Base-by-base conservation (phyloP, 2,113 vertebrate genomes). In the Anarhynchus alexandrinus region DNA sequence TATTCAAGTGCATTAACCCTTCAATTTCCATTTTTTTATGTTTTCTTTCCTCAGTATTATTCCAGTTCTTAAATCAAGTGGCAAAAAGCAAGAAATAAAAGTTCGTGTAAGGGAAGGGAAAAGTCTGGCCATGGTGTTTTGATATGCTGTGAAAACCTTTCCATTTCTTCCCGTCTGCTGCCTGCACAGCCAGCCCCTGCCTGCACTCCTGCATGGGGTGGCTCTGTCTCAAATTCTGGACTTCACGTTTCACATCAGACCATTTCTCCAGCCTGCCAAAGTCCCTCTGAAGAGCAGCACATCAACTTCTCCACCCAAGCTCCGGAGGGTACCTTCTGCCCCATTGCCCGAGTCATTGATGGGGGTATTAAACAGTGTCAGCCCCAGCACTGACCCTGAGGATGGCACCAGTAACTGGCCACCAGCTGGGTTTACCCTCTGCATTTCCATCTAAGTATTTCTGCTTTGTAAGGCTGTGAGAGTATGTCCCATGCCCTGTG, bases 1-100 rank as follows among this genome's bases (percentile, higher is more conserved):
- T 86, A 96, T 82, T 91, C 67, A 88, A 73, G 27, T 82, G 38
- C 27, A 71, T 96, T 94, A 95, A 97, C 91, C 57, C 92, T 89
- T 87, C 49, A 22, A 19, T 67, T 83, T 38, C 65, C 9, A 12
- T 19, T 30, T 69, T 69, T 51, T 26, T 5, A 3, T 51, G 71
- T 36, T 29, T 30, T 38, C 12, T n/a, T 27, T 43, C 40, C 61
- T 79, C 15, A 8, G 6, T 40, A 40, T 72, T 88, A 30, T 66
- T 80, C 40, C 2, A 3, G 25, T 18, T 88, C 6, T 76, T 61
- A 64, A 67, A 76, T 6, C 70, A 25, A 58, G 12, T 34, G 26
- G 6, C 10, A 38, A 64, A 86, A 86, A 43, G 9, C 10, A 88
- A 81, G 15, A 82, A 81, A 49, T 1, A 0, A 47, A 78, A 25